Conservation (phyloP, 2,797 vertebrate species). For the Platyrinchus mystaceus region DNA sequence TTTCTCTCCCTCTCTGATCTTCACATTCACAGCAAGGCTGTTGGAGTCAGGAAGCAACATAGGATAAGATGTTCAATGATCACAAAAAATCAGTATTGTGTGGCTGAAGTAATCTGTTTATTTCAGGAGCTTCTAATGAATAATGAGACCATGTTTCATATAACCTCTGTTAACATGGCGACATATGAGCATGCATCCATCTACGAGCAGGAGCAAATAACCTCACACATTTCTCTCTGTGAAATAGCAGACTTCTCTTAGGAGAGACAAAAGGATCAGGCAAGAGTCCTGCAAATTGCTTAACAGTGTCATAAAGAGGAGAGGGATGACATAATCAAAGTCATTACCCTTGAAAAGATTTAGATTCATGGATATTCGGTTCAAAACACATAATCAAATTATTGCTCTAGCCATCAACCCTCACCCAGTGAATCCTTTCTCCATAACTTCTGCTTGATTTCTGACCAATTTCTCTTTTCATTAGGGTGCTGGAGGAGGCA, state of each 20-base stretch:
- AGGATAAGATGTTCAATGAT: not conserved
- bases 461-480: not conserved
- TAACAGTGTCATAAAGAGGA: not conserved
- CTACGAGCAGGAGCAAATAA: not conserved
- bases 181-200: not conserved
- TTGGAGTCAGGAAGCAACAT: not conserved
- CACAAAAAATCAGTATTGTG: not conserved
- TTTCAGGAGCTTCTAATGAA: not conserved
- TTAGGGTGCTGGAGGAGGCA: not conserved
- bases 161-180: conserved; percentile 28
- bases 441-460: not conserved
- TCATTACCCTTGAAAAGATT: not conserved
- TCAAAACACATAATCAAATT: not conserved
- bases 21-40: not conserved
- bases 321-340: not conserved
- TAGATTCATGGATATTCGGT: not conserved
- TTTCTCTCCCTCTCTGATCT: not conserved
- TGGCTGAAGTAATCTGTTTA: not conserved
- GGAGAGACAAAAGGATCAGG: not conserved
- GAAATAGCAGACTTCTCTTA: not conserved
- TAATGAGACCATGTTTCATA: not conserved
- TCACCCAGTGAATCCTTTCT: not conserved
- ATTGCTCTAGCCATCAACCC: rapidly evolving
- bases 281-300: not conserved
- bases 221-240: not conserved